Evolutionary conservation across 1,140 invertebrate genomes (phyloP).

Genomic region (Penaeus indicus): DNA sequence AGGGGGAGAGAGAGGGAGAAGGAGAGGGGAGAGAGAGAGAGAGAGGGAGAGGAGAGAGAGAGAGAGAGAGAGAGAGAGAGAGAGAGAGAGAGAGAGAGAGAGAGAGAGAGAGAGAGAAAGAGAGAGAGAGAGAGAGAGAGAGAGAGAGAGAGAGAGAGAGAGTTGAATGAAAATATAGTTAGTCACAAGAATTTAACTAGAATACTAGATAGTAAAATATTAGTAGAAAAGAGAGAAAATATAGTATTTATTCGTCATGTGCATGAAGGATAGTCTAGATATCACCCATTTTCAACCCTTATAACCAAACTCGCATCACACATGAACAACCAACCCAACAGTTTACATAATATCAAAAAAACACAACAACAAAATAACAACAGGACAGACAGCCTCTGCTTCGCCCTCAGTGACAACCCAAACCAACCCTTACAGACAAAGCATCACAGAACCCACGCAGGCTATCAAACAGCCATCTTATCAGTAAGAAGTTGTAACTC

Average conservation of each 20-base stretch:
- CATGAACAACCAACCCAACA: background rate
- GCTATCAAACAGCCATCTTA: background rate
- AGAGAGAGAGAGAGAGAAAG: too few relatives aligned
- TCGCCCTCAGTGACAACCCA: background rate
- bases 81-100: background rate
- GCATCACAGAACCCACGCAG: slow-evolving; percentile 65
- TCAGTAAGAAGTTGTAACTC: background rate
- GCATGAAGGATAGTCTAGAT: too few relatives aligned
- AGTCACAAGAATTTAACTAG: background rate
- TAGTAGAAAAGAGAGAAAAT: background rate
- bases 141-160: too few relatives aligned
- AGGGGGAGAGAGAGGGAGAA: background rate
- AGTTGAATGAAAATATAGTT: background rate
- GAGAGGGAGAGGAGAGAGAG: slow-evolving; percentile 5
- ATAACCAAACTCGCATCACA: background rate
- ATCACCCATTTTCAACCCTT: background rate
- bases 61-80: background rate
- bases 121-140: too few relatives aligned
- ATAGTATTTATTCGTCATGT: too few relatives aligned
- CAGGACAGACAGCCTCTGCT: background rate
- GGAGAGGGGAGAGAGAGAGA: too few relatives aligned
- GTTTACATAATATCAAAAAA: too few relatives aligned
- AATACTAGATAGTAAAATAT: background rate
- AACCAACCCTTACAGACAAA: background rate
- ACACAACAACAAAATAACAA: background rate